phyloP scores from a whole-genome alignment of 2,113 vertebrate genomes.

The Platysteira castanea region DNA sequence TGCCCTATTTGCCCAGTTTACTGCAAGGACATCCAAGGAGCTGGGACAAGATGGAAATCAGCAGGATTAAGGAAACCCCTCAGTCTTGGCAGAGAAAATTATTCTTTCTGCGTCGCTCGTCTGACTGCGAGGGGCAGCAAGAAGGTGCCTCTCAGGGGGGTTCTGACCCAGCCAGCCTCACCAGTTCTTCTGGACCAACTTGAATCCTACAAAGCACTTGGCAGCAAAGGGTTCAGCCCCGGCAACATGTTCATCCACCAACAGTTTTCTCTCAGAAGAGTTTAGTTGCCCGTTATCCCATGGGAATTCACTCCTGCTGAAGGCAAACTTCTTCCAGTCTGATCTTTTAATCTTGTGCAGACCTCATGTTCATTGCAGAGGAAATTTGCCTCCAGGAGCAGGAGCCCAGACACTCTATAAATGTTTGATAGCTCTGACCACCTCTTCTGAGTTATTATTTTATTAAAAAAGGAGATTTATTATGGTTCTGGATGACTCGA shows the following conservation, averaged over 20 bases:
- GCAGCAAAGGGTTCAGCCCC: not conserved
- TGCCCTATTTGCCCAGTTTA: not conserved
- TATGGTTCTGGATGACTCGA: not conserved
- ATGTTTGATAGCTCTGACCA: not conserved
- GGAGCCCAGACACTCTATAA: not conserved
- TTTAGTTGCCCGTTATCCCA: not conserved
- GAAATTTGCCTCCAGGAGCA: not conserved
- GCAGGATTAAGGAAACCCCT: not conserved
- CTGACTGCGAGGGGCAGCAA: not conserved
- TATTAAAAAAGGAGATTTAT: not conserved
- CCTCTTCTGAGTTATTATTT: not conserved
- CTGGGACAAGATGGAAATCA: not conserved
- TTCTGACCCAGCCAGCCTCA: not conserved
- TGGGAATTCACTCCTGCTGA: not conserved
- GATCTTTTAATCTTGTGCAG: not conserved
- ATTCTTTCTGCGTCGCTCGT: accelerated
- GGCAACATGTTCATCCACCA: accelerated
- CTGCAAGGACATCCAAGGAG: not conserved
- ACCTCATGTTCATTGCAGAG: not conserved
- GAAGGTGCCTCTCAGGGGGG: not conserved
- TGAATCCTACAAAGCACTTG: not conserved
- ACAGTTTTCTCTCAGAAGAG: not conserved
- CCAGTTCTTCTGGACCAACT: not conserved
- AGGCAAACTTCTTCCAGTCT: not conserved
- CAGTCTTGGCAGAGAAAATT: not conserved